Percentiles rank a stretch among this genome's conserved stretches.
phyloP scores from a whole-genome alignment of 2,113 vertebrate species.

The Callopanchax toddi region DNA sequence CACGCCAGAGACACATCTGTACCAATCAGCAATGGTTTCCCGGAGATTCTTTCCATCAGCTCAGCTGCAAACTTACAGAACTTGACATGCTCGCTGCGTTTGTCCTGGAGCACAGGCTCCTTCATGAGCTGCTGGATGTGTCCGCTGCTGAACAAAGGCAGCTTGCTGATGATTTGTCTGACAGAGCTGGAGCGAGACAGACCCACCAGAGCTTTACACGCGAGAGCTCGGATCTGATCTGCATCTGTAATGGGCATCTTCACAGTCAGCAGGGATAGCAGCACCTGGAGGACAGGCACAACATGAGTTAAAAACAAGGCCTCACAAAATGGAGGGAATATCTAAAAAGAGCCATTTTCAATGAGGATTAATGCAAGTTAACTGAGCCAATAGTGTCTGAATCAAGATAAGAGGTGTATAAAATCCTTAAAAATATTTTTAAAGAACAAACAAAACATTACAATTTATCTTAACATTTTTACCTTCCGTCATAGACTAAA shows the following conservation, averaged over 20 bases:
- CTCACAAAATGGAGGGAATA: background rate
- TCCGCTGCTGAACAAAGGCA: conserved; percentile 96
- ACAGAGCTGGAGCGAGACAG: conserved; percentile 92
- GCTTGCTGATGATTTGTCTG: conserved; percentile 97
- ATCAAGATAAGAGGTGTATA: too few relatives aligned
- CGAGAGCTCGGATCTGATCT: conserved; percentile 93
- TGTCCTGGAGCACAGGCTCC: conserved; percentile 97
- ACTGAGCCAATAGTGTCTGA: too few relatives aligned
- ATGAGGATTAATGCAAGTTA: too few relatives aligned
- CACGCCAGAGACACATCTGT: conserved; percentile 95
- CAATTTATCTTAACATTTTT: too few relatives aligned
- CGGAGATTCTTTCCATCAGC: conserved; percentile 95
- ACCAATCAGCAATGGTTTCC: conserved; percentile 93
- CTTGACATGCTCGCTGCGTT: conserved; percentile 96
- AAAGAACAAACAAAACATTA: too few relatives aligned
- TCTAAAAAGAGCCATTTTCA: too few relatives aligned
- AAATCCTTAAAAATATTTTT: too few relatives aligned
- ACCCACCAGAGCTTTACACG: conserved; percentile 96
- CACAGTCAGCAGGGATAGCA: conserved; percentile 91
- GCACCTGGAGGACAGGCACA: conserved; percentile 71
- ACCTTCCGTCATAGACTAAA: too few relatives aligned
- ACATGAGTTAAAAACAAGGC: conserved; percentile 6
- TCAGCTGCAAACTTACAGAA: conserved; percentile 97
- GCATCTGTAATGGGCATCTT: conserved; percentile 99
- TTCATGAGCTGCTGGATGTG: conserved; percentile 99